These are phyloP conservation scores for Sminthurinus signatus DNA, from an alignment of 1,140 invertebrate species.

Conservation along the genomic window DNA sequence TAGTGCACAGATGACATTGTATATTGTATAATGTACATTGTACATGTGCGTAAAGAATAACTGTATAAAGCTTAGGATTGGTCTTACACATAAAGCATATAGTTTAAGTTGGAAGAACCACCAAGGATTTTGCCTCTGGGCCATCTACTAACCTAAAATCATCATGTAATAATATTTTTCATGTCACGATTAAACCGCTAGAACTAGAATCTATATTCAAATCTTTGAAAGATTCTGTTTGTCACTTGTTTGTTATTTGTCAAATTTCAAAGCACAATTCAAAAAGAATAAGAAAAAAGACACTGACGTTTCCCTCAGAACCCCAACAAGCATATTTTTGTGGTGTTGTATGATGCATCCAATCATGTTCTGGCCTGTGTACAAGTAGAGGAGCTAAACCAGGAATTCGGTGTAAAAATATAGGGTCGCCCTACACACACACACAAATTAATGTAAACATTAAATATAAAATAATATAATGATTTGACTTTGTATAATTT, in stretches of 20 bases:
- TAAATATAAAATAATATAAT: too few species aligned
- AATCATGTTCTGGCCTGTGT: conserved; percentile 15
- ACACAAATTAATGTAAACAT: too few species aligned
- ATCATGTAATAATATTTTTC: not conserved
- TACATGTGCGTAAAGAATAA: too few species aligned
- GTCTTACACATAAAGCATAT: conserved; percentile 62
- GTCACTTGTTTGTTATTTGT: too few species aligned
- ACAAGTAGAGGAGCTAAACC: not conserved
- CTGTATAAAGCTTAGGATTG: conserved; percentile 55
- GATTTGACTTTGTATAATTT: too few species aligned
- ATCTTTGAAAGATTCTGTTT: too few species aligned
- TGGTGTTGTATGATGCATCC: conserved; percentile 18
- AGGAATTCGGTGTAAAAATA: not conserved
- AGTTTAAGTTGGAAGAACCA: conserved; percentile 54
- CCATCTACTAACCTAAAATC: not conserved
- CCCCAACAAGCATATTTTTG: conserved; percentile 55
- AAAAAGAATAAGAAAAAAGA: not conserved
- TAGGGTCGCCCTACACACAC: conserved; percentile 5
- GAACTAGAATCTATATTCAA: not conserved
- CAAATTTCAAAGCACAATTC: not conserved
- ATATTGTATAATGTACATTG: too few species aligned
- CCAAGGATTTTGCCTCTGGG: not conserved
- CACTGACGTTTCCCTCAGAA: conserved; percentile 43
- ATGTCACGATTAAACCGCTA: not conserved
- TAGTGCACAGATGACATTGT: too few species aligned